Evolutionary conservation across 2,888 invertebrate species (phyloP), one percentile per base, ranked within the genome.

Genomic region (Hedya salicella): DNA sequence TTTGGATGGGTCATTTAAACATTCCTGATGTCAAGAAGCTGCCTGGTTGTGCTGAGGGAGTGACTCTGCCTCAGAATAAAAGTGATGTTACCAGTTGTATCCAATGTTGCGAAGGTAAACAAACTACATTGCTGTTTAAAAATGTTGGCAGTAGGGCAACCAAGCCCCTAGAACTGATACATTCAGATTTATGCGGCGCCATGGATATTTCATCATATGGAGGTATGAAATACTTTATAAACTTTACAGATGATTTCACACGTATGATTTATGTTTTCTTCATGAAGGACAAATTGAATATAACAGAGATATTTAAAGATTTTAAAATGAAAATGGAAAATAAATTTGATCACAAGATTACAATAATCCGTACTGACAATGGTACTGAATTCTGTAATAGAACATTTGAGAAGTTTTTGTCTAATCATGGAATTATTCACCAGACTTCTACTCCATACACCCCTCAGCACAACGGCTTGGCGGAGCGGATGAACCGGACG

Each of bases 391-490:
- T n/a, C n/a, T n/a, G n/a, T n/a, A n/a, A n/a, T n/a, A n/a, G n/a
- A n/a, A n/a, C n/a, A n/a, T n/a, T n/a, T n/a, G n/a, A n/a, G n/a
- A n/a, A n/a, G n/a, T n/a, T n/a, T n/a, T n/a, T n/a, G n/a, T n/a
- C n/a, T n/a, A n/a, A n/a, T n/a, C n/a, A n/a, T n/a, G 78, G 77
- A 16, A 81, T 78, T 2, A 25, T 49, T 2, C 73, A 76, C 54
- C 65, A 74, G 60, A 65, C 68, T 0, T 69, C 76, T 0, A 66
- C 68, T 6, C 71, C 81, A 0, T 75, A 79, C 57, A 76, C 73
- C 0, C 79, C 78, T 0, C 70, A 81, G 56, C 77, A 79, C 32
- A 83, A 82, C 71, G 81, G 79, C 0, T n/a, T 74, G 9, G 72
- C 77, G 0, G 83, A 83, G 57, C 44, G 79, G 3, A 69, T 71